Base-by-base conservation (phyloP, 2,113 vertebrate species). In the Pogonocichla stellata region DNA sequence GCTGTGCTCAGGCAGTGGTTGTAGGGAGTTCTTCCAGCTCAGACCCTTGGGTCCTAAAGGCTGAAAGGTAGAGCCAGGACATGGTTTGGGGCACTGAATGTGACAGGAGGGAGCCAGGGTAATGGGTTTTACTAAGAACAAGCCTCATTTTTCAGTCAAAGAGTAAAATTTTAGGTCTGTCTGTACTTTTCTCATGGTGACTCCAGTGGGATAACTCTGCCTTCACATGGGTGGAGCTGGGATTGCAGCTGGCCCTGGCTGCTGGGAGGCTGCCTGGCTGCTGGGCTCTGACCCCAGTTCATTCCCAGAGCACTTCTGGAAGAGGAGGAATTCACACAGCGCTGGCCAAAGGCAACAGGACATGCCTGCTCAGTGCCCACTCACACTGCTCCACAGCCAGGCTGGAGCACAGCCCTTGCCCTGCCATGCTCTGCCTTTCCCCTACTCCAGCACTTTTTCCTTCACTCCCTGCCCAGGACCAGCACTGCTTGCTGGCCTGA, bases 181-280 rank as follows among this genome's bases (percentile, higher is more conserved):
- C 4, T 45, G 5, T 66, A n/a, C 67, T 50, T 80, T 62, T 29
- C 47, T 36, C 26, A 1, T 12, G 36, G 33, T 70, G 67, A 90
- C 10, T 93, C 69, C 88, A 71, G 42, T 67, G 86, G 86, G 75
- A 51, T 93, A 86, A 91, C 64, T 94, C 90, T 90, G 93, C 86
- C 88, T 91, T 96, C 92, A 34, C 75, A 88, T 56, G 94, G 93
- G 90, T 86, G 90, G 60, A 93, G 51, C 82, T 86, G 92, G 92
- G 91, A 95, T 78, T 96, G 95, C 96, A 93, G 83, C 75, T 83
- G 75, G 78, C 56, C 58, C 33, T 56, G 72, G 50, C 54, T 62
- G 19, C 19, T 71, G 71, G 81, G 69, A 67, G 57, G 66, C 71
- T 80, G 61, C 43, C n/a, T 79, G 3, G 5, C 51, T 53, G 45